Conservation (phyloP, 2,888 invertebrate species). For the Heliconius charithonia region DNA sequence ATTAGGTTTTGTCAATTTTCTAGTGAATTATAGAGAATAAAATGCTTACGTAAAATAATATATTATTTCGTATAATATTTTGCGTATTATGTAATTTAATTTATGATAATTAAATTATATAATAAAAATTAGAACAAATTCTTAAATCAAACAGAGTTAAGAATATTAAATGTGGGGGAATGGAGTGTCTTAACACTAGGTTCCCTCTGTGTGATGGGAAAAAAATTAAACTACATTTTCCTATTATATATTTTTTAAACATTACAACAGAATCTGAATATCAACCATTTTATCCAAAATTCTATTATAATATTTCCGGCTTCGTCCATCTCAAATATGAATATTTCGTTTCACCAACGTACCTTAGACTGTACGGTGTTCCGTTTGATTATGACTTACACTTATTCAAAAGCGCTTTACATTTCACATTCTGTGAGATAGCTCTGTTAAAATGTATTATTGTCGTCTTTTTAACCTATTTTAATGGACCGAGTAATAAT, state of each 20-base stretch:
- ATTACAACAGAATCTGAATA: too few species aligned
- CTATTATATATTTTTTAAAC: too few species aligned
- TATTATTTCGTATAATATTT: neutral
- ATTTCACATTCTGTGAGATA: constrained; percentile 15
- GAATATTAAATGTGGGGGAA: neutral
- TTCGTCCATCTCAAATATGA: constrained; percentile 1
- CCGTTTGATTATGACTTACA: constrained; percentile 5
- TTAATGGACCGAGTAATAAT: neutral
- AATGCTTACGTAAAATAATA: neutral
- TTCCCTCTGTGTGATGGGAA: neutral
- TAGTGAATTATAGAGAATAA: neutral
- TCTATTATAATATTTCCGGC: constrained; percentile 6
- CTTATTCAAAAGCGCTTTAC: constrained; percentile 16
- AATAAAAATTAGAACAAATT: too few species aligned
- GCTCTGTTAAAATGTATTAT: neutral
- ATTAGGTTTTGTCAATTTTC: neutral
- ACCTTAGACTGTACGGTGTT: neutral
- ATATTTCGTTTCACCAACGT: constrained; percentile 14
- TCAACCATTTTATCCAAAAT: neutral
- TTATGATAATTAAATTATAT: neutral
- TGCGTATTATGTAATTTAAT: neutral
- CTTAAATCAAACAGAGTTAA: neutral
- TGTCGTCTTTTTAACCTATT: neutral
- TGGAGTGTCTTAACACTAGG: neutral
- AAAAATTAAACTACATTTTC: too few species aligned